Base-by-base conservation (phyloP, 2,113 vertebrate species). In the Todiramphus chloris region DNA sequence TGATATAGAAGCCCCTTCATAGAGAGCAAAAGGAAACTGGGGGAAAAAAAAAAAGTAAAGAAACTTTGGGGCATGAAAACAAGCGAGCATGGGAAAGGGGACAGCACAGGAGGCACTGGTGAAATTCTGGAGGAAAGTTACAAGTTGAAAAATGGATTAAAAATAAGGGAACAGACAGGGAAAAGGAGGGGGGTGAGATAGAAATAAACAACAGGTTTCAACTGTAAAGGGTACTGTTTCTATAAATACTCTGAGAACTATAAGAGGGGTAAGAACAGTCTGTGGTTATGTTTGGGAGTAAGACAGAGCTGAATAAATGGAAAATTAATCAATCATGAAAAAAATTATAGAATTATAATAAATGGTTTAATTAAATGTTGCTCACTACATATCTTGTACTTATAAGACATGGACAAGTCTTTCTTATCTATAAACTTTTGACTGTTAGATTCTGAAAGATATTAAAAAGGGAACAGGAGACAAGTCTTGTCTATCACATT, bases 401-500 rank as follows among this genome's bases (percentile, higher is more conserved):
- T 51, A 39, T 39, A 48, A 46, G 60, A 43, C 75, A 51, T 30
- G 19, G 21, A 50, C 37, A 68, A 17, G 7, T 10, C 33, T 59
- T 91, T 58, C 69, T 80, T 92, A 59, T 37, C 66, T 74, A 24
- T 5, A 51, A 93, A 56, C 51, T 69, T 69, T 3, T 70, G 70
- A 27, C 16, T 59, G 16, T 56, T 70, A 46, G 46, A 27, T 77
- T 76, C 67, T 75, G 46, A 66, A 20, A 67, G 15, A 31, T 62
- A 90, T 74, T 77, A 43, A 43, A 82, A 83, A 66, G 59, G 67
- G 76, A 94, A 74, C 25, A 53, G 51, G 35, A 93, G 67, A 70
- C 43, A 28, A 43, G 16, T 8, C 43, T 64, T 58, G 12, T 30
- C 46, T 70, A 21, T 55, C 0, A 0, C 18, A 53, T 25, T 0